Evolutionary conservation across 1,140 invertebrate species (phyloP).

Genomic region (Acromyrmex heyeri): DNA sequence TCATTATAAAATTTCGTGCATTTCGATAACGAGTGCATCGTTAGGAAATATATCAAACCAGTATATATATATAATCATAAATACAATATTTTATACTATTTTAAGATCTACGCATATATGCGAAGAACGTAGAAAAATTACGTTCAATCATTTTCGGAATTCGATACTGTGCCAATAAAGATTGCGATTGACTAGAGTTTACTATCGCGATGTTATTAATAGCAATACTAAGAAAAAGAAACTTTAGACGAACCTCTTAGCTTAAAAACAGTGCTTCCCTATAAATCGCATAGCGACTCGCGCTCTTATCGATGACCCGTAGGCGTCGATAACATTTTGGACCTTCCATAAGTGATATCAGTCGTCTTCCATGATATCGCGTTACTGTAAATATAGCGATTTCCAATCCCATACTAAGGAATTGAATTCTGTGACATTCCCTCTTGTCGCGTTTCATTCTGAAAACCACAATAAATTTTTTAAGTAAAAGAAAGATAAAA

Average conservation of each 20-base stretch:
- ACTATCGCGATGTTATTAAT: slow-evolving; percentile 6
- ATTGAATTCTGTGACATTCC: background rate
- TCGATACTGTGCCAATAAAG: slow-evolving; percentile 49
- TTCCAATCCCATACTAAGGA: slow-evolving; percentile 7
- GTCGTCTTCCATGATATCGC: slow-evolving; percentile 58
- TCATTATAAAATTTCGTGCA: slow-evolving; percentile 3
- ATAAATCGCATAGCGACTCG: background rate
- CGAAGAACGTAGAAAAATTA: background rate
- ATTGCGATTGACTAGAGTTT: slow-evolving; percentile 22
- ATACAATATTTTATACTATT: slow-evolving; percentile 47
- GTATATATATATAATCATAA: slow-evolving; percentile 18
- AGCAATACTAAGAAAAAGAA: background rate
- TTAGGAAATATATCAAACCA: slow-evolving; percentile 1
- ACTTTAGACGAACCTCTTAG: slow-evolving; percentile 16
- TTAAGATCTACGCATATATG: background rate
- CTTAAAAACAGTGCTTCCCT: slow-evolving; percentile 32
- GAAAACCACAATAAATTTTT: background rate
- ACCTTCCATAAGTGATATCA: slow-evolving; percentile 43
- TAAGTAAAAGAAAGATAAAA: background rate
- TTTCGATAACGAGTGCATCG: background rate
- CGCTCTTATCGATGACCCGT: slow-evolving; percentile 16
- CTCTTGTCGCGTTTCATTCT: background rate
- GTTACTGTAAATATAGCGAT: slow-evolving; percentile 38
- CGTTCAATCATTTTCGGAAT: slow-evolving; percentile 29
- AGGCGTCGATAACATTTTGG: slow-evolving; percentile 32